Evolutionary conservation across 2,888 invertebrate species (phyloP).

Genomic region (Caenorhabditis sp.): DNA sequence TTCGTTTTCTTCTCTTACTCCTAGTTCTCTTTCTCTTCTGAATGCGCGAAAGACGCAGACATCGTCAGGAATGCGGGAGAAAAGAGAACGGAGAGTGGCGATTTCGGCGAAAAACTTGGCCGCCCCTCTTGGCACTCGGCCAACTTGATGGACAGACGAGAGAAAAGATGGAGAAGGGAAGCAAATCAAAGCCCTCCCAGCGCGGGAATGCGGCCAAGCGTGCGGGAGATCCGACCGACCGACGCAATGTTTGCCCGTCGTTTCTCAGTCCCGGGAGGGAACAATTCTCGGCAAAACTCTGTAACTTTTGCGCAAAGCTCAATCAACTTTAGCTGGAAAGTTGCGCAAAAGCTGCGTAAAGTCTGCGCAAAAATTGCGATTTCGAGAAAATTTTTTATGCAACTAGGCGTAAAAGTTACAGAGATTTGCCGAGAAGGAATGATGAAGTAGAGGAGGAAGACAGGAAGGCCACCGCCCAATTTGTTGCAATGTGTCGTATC

Average conservation of each 20-base stretch:
- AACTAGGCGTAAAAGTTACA: too few species aligned
- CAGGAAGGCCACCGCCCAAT: conserved; percentile 20
- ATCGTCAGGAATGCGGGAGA: conserved; percentile 31
- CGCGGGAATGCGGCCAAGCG: conserved; percentile 53
- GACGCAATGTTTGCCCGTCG: conserved; percentile 41
- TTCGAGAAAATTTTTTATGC: too few species aligned
- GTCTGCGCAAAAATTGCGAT: too few species aligned
- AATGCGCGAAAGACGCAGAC: conserved; percentile 30
- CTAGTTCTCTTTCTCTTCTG: conserved; percentile 8
- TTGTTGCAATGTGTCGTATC: conserved; percentile 38
- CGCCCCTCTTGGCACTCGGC: conserved; percentile 52
- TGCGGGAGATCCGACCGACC: conserved; percentile 42
- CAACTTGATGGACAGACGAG: conserved; percentile 42
- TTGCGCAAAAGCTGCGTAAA: too few species aligned
- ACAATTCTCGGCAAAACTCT: too few species aligned
- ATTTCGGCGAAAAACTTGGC: conserved; percentile 46
- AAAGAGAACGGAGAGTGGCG: conserved; percentile 24
- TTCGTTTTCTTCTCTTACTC: conserved; percentile 5
- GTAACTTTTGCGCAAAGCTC: too few species aligned
- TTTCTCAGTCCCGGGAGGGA: conserved; percentile 27
- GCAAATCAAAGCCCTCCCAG: conserved; percentile 48
- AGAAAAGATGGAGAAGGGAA: conserved; percentile 14
- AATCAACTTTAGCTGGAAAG: too few species aligned
- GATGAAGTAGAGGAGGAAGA: conserved; percentile 7
- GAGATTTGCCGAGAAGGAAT: not conserved